phyloP scores from a whole-genome alignment of 2,888 invertebrate species.

The Apamea crenata region DNA sequence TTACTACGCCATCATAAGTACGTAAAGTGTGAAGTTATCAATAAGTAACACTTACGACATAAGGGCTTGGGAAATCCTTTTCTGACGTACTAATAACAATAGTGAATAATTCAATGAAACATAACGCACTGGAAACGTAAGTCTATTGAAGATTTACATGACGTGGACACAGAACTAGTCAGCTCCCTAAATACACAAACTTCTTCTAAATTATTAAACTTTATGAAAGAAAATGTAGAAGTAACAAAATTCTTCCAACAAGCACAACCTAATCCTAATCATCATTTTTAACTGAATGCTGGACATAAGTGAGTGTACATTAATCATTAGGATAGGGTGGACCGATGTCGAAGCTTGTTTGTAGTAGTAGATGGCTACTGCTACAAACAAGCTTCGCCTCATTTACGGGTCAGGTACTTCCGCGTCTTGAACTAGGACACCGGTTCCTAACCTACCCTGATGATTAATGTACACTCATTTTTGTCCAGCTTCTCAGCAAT shows the following conservation, averaged over 20 bases:
- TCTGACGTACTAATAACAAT: constrained; percentile 20
- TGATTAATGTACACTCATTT: not conserved
- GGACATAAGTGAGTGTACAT: no score
- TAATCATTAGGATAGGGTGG: no score
- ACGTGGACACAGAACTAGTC: not conserved
- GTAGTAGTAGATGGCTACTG: no score
- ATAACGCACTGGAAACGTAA: not conserved
- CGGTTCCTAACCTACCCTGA: not conserved
- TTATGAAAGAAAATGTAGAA: not conserved
- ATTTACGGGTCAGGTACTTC: no score
- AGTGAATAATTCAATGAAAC: constrained; percentile 1
- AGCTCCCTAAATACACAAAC: not conserved
- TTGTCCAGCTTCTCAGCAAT: not conserved
- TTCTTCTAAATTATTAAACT: not conserved
- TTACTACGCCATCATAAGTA: constrained; percentile 6
- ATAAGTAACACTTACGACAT: constrained; percentile 8
- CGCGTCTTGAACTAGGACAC: not conserved
- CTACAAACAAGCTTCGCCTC: not conserved
- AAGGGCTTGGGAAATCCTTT: constrained; percentile 2
- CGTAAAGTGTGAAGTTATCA: constrained; percentile 9
- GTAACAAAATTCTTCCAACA: not conserved
- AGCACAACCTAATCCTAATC: not conserved
- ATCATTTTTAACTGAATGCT: not conserved
- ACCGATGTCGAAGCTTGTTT: no score
- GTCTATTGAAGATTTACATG: not conserved